These are phyloP conservation scores for Probaryconus sp. DNA, from an alignment of 1,140 invertebrate species.

Conservation along the genomic window DNA sequence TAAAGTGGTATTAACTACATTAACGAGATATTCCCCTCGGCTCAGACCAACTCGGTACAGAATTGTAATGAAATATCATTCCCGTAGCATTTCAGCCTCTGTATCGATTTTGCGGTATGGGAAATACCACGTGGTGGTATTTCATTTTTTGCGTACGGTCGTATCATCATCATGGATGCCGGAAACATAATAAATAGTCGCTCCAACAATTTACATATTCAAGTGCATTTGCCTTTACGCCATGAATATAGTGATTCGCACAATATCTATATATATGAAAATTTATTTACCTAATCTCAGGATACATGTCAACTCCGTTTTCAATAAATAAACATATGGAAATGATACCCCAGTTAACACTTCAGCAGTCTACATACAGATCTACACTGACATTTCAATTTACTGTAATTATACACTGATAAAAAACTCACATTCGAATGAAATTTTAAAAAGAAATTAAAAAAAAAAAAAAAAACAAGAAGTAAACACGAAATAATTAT, in stretches of 20 bases:
- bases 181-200: conserved; percentile 48
- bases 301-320: no score
- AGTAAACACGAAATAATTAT: no score
- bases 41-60: conserved; percentile 29
- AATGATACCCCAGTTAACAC: no score
- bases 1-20: conserved; percentile 47
- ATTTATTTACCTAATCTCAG: conserved; percentile 19
- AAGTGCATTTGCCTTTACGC: conserved; percentile 11
- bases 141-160: conserved; percentile 7
- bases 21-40: conserved; percentile 40
- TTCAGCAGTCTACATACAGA: no score
- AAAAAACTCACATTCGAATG: no score
- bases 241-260: conserved; percentile 6
- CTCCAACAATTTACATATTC: conserved; percentile 41
- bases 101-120: conserved; percentile 43
- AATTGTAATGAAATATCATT: conserved; percentile 53
- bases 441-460: no score
- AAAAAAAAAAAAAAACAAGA: no score
- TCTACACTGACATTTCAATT: no score
- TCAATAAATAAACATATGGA: no score
- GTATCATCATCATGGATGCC: conserved; percentile 26
- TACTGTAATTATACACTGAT: no score
- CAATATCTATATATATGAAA: conserved; percentile 3
- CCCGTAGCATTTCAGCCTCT: conserved; percentile 17
- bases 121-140: conserved; percentile 38